phyloP scores from a whole-genome alignment of 2,888 invertebrate species.

The Aelia acuminata region DNA sequence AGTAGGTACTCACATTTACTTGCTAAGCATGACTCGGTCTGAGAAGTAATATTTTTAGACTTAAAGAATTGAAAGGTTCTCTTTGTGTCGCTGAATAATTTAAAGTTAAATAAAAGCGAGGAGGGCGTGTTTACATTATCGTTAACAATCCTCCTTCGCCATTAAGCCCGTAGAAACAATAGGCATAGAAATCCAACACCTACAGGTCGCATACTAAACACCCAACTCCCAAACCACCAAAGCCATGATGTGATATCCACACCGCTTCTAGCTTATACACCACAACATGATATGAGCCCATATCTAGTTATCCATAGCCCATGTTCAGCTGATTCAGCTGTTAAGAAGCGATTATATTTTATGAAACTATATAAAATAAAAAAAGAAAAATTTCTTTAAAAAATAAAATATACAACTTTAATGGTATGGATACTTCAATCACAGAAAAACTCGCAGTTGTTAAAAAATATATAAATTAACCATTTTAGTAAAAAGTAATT shows the following conservation, averaged over 20 bases:
- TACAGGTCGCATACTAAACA: background rate
- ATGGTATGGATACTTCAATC: no score
- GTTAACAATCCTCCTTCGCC: conserved; percentile 19
- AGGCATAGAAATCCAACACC: conserved; percentile 27
- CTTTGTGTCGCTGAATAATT: background rate
- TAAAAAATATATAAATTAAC: no score
- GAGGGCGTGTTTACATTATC: background rate
- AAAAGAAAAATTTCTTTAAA: no score
- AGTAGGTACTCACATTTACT: no score
- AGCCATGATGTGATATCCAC: background rate
- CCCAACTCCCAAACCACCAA: background rate
- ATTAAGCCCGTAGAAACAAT: conserved; percentile 13
- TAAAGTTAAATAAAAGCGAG: background rate
- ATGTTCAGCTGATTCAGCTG: no score
- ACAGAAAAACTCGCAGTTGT: no score
- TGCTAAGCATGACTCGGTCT: no score
- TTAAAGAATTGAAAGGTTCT: background rate
- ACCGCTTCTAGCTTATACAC: background rate
- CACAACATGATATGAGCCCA: background rate
- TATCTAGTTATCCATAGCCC: background rate
- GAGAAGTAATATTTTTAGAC: background rate
- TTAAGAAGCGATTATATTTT: background rate
- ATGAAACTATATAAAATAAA: no score
- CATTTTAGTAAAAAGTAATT: no score
- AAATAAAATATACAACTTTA: no score